Conservation (phyloP, 2,113 vertebrate genomes). For the Urocynchramus pylzowi region DNA sequence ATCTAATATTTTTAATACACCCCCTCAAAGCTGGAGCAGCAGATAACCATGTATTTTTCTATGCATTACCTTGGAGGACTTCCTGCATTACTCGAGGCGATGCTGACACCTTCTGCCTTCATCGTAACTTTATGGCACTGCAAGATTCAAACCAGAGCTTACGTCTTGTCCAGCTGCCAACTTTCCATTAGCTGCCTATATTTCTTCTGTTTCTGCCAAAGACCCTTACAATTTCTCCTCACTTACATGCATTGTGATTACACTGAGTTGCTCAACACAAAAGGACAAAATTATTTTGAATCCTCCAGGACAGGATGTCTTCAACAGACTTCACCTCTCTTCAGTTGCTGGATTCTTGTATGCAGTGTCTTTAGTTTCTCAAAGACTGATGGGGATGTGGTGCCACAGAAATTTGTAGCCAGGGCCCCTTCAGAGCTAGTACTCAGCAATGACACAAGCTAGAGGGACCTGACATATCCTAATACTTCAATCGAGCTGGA, state of each 20-base stretch:
- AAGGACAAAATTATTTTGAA: not conserved
- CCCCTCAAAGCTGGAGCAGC: not conserved
- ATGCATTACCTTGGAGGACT: not conserved
- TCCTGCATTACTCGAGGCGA: not conserved
- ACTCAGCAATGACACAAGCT: not conserved
- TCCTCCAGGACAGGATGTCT: not conserved
- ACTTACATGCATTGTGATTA: not conserved
- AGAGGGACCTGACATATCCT: not conserved
- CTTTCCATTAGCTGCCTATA: not conserved
- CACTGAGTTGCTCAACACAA: not conserved
- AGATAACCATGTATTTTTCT: not conserved
- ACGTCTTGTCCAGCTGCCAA: not conserved
- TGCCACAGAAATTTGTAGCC: not conserved
- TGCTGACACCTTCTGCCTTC: constrained; percentile 25
- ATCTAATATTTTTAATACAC: not conserved
- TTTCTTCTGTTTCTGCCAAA: not conserved
- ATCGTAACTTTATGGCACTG: not conserved
- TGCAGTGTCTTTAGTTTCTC: not conserved
- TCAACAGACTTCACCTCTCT: not conserved
- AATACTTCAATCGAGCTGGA: not conserved
- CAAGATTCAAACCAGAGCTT: not conserved
- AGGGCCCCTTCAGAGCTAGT: not conserved
- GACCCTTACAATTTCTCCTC: not conserved
- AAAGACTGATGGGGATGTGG: not conserved
- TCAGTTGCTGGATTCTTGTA: not conserved